Conservation (phyloP, 2,113 vertebrate genomes). For the Hyperopisus bebe region DNA sequence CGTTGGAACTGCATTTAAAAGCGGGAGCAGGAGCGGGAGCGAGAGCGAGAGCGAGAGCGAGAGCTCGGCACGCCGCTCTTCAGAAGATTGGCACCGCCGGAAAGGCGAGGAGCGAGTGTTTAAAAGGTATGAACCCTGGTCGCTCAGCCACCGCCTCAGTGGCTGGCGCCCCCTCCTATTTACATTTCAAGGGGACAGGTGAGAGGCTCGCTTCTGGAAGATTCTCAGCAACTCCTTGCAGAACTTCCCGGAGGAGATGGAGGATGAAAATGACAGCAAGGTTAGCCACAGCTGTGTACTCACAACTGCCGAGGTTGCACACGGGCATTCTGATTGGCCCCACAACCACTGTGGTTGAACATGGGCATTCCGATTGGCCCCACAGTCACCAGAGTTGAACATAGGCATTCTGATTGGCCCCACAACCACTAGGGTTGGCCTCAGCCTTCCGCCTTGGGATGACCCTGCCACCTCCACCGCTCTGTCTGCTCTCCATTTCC, state of each 20-base stretch:
- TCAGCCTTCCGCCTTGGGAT: no score
- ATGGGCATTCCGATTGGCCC: not conserved
- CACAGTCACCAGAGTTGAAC: not conserved
- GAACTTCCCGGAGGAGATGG: not conserved
- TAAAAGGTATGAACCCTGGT: not conserved
- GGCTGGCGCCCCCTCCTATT: not conserved
- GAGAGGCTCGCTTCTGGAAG: not conserved
- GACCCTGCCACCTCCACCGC: no score
- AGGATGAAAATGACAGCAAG: not conserved
- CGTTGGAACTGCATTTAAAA: slow-evolving; percentile 12
- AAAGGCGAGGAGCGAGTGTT: not conserved
- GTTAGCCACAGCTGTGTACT: not conserved
- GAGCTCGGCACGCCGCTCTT: not conserved
- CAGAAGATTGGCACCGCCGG: not conserved
- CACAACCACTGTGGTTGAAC: not conserved
- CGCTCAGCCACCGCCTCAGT: not conserved
- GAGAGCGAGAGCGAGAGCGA: not conserved
- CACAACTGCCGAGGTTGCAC: not conserved
- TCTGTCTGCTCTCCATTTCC: no score
- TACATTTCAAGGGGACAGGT: slow-evolving; percentile 5
- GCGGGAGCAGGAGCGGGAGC: not conserved
- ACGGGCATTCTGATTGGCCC: not conserved
- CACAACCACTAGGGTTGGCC: not conserved
- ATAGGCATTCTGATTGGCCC: not conserved
- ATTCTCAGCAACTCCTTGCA: not conserved